Base-by-base conservation (phyloP, 2,888 invertebrate genomes). In the Sphaerophoria taeniata region DNA sequence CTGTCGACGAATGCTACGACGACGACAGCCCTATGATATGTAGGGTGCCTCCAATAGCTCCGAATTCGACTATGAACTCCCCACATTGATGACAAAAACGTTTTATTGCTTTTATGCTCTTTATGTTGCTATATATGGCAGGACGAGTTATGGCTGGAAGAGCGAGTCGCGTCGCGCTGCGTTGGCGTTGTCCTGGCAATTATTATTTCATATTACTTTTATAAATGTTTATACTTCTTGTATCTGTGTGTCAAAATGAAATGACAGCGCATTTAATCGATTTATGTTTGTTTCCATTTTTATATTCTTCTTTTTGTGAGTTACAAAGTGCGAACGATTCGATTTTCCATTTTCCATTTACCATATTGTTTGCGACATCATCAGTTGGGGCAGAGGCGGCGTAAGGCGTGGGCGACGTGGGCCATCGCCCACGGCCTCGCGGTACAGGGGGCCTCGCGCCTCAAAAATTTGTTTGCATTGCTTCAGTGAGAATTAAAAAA, bases 241-340 rank as follows among this genome's bases (percentile, higher is more conserved):
- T 70, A 73, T 86, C 73, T 89, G 89, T 88, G 89, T 90, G 89
- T 90, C 89, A 90, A 90, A 90, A 89, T 88, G 88, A 89, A 89
- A 89, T 89, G 90, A 90, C 90, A 90, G 90, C 88, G 88, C 88
- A 88, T 90, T 89, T 90, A 89, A 90, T 90, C 90, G 90, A 90
- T 90, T 89, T 89, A 90, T 89, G 87, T 83, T 47, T 84, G 63
- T 65, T 34, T 49, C 80, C 88, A 88, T 88, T 89, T 77, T 67
- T 9, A 12, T 58, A 11, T 4, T 16, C 14, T 47, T 47, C 14
- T 49, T 14, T 49, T 49, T 49, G 2, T 14, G n/a, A 7, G 14
- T 49, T 49, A 16, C 6, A 71, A 81, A n/a, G n/a, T n/a, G n/a
- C n/a, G n/a, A n/a, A n/a, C n/a, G n/a, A n/a, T n/a, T n/a, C n/a